A percentile compares a stretch with the other conserved stretches of the same genome.
Conservation (phyloP, 1,140 invertebrate species). For the Epicauta chinensis region DNA sequence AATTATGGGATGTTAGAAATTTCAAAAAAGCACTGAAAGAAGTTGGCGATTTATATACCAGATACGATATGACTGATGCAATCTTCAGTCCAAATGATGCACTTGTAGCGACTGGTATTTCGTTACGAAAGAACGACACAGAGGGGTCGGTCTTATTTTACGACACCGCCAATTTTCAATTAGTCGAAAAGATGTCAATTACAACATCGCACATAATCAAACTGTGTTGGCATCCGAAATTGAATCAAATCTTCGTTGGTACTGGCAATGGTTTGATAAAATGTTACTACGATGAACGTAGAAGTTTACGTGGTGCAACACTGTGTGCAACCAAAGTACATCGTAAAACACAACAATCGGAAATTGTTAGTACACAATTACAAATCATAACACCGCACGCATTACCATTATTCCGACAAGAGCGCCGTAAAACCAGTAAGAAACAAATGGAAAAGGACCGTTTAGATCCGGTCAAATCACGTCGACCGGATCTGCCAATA, state of each 20-base stretch:
- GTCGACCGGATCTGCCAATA: slow-evolving; percentile 93
- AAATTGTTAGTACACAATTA: slow-evolving; percentile 75
- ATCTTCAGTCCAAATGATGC: slow-evolving; percentile 92
- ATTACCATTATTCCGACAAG: slow-evolving; percentile 90
- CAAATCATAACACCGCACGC: slow-evolving; percentile 98
- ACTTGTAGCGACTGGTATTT: slow-evolving; percentile 83
- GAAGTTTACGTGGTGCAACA: slow-evolving; percentile 84
- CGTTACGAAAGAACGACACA: slow-evolving; percentile 61
- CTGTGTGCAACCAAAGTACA: slow-evolving; percentile 80
- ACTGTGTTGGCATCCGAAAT: slow-evolving; percentile 90
- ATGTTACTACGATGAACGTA: slow-evolving; percentile 83
- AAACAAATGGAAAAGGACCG: slow-evolving; percentile 90
- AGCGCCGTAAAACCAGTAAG: slow-evolving; percentile 80
- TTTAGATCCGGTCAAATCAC: slow-evolving; percentile 87
- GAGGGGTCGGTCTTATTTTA: slow-evolving; percentile 77
- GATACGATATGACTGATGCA: slow-evolving; percentile 89
- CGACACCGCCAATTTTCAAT: slow-evolving; percentile 69
- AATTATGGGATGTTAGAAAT: slow-evolving; percentile 88
- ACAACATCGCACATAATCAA: slow-evolving; percentile 80
- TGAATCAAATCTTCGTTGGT: slow-evolving; percentile 94
- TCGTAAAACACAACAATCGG: slow-evolving; percentile 71
- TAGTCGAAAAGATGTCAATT: slow-evolving; percentile 68
- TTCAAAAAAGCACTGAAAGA: slow-evolving; percentile 73
- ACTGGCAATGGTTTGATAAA: slow-evolving; percentile 88
- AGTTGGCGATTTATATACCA: slow-evolving; percentile 67